Conservation (phyloP, 2,797 vertebrate genomes). For the Fratercula arctica region DNA sequence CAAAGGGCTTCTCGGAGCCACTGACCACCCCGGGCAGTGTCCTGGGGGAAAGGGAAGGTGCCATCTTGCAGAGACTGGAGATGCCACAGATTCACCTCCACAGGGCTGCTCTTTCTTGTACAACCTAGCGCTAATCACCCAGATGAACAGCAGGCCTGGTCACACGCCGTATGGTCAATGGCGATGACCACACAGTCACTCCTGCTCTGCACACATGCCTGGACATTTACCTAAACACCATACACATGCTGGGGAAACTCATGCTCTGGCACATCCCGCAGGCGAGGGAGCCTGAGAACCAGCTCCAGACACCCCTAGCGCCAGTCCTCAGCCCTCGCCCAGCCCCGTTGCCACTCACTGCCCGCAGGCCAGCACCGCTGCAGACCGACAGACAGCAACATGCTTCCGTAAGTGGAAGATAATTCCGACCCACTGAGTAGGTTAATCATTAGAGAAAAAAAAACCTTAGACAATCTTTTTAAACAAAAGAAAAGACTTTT, state of each 20-base stretch:
- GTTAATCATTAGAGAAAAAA: not conserved
- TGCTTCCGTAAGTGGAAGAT: not conserved
- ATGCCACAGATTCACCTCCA: not conserved
- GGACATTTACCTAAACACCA: rapidly evolving
- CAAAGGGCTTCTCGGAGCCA: not conserved
- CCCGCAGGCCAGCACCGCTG: not conserved
- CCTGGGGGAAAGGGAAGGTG: not conserved
- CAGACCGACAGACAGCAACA: not conserved
- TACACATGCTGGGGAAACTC: rapidly evolving
- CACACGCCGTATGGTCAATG: rapidly evolving
- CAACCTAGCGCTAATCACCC: rapidly evolving
- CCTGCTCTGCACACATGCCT: not conserved
- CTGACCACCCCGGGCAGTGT: rapidly evolving
- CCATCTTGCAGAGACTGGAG: not conserved
- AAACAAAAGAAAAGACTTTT: not conserved
- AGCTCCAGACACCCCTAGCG: not conserved
- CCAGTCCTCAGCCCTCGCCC: rapidly evolving
- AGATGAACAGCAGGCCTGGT: rapidly evolving
- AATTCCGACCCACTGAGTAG: not conserved
- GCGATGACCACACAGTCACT: rapidly evolving
- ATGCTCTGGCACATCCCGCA: not conserved
- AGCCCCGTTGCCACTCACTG: not conserved
- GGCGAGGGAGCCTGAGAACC: rapidly evolving
- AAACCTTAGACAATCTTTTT: rapidly evolving
- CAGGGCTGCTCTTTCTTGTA: not conserved